Evolutionary conservation across 2,113 vertebrate species (phyloP), one percentile per base, ranked within the genome.

Genomic region (Polyodon spathula): DNA sequence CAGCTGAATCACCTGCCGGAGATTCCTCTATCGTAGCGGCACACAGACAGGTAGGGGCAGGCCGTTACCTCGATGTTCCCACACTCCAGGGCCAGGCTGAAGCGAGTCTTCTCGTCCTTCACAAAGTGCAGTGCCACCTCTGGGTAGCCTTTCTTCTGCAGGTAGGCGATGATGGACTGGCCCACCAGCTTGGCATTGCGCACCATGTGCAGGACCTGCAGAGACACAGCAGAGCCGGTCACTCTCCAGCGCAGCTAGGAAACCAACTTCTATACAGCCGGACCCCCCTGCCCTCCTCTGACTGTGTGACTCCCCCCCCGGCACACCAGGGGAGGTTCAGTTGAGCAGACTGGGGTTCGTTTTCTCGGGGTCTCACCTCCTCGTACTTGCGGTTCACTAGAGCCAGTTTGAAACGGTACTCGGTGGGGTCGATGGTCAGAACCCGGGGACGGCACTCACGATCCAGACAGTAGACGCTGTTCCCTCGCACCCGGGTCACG

Each of bases 81-180:
- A 27, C 95, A 98, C 72, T 88, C 86, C 64, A 98, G 82, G 0
- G 95, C 95, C 73, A 98, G 73, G 75, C 92, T 94, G 66, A 98
- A 98, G 10, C 95, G 92, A 0, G 95, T 98, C 69, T 97, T 97
- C 79, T 98, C 95, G 6, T 98, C 95, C 71, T 96, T 98, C 27
- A 98, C 95, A 0, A 98, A 98, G 79, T 98, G 95, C 71, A 98
- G 81, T 0, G 95, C 95, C 44, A 98, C 95, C 78, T 98, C 95
- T 0, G 95, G 95, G 76, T 98, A 98, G 11, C 94, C 95, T 65
- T 98, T 98, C 71, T 94, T 95, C 84, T 98, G 95, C 65, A 98
- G 90, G 79, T 98, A 98, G 1, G 95, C 95, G 4, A 98, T 98
- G 79, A 98, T 98, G 37, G 95, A 97, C 86, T 98, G 95, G 4